Evolutionary conservation across 2,888 invertebrate species (phyloP).

Genomic region (Liposcelis brunnea): DNA sequence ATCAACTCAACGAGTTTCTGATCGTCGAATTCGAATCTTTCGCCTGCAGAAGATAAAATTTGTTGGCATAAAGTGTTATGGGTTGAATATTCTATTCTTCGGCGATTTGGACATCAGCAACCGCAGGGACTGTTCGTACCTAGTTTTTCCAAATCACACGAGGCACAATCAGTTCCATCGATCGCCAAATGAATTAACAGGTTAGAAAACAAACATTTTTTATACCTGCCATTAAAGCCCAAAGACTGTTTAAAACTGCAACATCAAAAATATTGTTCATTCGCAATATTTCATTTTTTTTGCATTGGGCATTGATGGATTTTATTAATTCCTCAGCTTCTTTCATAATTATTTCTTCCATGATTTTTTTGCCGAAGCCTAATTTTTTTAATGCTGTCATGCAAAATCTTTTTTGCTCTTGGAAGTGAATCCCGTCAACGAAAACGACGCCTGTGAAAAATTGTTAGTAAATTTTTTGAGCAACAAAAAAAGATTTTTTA

Average conservation of each 20-base stretch:
- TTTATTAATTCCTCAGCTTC: slow-evolving; percentile 36
- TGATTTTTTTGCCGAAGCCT: slow-evolving; percentile 51
- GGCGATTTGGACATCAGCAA: no score
- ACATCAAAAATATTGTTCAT: slow-evolving; percentile 38
- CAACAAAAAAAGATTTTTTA: background rate
- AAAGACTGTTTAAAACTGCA: slow-evolving; percentile 47
- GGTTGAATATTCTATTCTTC: no score
- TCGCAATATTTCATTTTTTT: slow-evolving; percentile 23
- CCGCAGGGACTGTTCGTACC: slow-evolving; percentile 11
- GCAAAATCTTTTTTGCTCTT: slow-evolving; percentile 45
- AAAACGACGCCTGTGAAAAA: slow-evolving; percentile 36
- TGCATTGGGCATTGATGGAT: no score
- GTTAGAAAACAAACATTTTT: background rate
- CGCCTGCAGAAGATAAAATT: no score
- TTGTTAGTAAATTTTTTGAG: no score
- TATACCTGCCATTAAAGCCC: slow-evolving; percentile 42
- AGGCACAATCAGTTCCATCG: background rate
- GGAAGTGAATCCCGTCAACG: slow-evolving; percentile 47
- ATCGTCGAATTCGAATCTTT: slow-evolving; percentile 35
- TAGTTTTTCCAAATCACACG: slow-evolving; percentile 10
- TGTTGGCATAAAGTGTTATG: no score
- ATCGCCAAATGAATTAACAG: background rate
- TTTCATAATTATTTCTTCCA: slow-evolving; percentile 37
- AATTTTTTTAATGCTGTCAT: slow-evolving; percentile 48
- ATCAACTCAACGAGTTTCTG: slow-evolving; percentile 35